Percentiles rank a stretch among this genome's conserved stretches.
Conservation (phyloP, 2,888 invertebrate genomes). For the Steinernema carpocapsae region DNA sequence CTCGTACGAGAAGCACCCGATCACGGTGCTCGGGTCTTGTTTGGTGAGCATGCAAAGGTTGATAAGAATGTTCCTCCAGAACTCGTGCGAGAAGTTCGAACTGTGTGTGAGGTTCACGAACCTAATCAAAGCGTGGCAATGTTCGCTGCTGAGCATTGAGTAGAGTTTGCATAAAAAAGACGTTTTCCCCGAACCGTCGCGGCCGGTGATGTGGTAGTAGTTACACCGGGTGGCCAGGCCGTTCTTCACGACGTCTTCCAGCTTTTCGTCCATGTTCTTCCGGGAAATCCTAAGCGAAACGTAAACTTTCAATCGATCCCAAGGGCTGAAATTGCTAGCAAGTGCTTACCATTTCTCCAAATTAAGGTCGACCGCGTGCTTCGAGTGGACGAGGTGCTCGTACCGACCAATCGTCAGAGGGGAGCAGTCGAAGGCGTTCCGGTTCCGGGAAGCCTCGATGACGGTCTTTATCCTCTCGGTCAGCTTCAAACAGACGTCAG, state of each 20-base stretch:
- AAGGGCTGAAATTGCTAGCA: not conserved
- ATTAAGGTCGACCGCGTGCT: conserved; percentile 20
- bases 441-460: not conserved
- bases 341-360: conserved; percentile 12
- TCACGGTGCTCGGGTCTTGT: conserved; percentile 33
- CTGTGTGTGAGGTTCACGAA: conserved; percentile 59
- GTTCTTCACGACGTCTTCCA: conserved; percentile 8
- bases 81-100: conserved; percentile 64
- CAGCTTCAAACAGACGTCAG: not conserved
- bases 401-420: conserved; percentile 22
- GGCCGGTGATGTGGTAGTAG: conserved; percentile 29
- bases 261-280: conserved; percentile 20
- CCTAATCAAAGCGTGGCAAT: conserved; percentile 48
- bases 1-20: conserved; percentile 46
- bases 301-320: not conserved
- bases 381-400: conserved; percentile 24
- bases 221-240: not conserved
- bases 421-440: conserved; percentile 16
- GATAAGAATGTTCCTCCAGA: conserved; percentile 50
- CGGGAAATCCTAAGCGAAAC: not conserved
- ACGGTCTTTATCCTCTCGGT: conserved; percentile 17
- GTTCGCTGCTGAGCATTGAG: not conserved
- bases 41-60: conserved; percentile 41
- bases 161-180: conserved; percentile 5
- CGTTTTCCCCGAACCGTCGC: conserved; percentile 12